These are phyloP conservation scores for Patella vulgata DNA, from an alignment of 1,140 invertebrate species.

Conservation along the genomic window DNA sequence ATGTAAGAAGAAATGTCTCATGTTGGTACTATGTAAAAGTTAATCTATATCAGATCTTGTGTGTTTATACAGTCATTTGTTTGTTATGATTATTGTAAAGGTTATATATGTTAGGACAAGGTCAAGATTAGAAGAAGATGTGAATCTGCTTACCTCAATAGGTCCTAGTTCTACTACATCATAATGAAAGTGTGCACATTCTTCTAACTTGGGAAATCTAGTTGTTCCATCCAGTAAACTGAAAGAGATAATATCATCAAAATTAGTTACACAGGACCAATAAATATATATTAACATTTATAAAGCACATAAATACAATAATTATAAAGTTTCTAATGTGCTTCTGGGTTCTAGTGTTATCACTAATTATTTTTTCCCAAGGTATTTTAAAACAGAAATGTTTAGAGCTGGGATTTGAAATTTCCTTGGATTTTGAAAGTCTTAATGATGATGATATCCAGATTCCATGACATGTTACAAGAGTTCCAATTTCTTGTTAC, in stretches of 20 bases:
- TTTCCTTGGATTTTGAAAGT: no score
- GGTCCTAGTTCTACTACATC: constrained; percentile 84
- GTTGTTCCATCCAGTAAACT: constrained; percentile 45
- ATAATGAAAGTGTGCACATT: constrained; percentile 99
- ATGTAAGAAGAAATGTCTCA: no score
- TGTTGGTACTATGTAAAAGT: no score
- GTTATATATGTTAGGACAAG: no score
- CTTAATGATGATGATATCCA: no score
- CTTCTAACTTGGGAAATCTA: constrained; percentile 90
- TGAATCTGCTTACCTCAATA: constrained; percentile 51
- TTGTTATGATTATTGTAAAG: neutral
- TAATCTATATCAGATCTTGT: neutral
- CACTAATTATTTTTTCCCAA: no score
- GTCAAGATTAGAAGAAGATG: neutral
- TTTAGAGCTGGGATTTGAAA: no score
- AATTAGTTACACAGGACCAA: neutral
- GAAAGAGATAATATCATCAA: neutral
- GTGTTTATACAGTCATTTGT: neutral
- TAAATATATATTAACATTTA: no score
- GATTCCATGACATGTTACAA: no score
- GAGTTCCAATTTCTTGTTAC: no score
- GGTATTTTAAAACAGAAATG: no score
- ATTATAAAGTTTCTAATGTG: neutral
- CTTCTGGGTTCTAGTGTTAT: neutral
- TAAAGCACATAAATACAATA: no score